A percentile compares a stretch with the other conserved stretches of the same genome.
These are phyloP conservation scores for Pachydiplax longipennis DNA, from an alignment of 2,888 invertebrate genomes.

Conservation along the genomic window DNA sequence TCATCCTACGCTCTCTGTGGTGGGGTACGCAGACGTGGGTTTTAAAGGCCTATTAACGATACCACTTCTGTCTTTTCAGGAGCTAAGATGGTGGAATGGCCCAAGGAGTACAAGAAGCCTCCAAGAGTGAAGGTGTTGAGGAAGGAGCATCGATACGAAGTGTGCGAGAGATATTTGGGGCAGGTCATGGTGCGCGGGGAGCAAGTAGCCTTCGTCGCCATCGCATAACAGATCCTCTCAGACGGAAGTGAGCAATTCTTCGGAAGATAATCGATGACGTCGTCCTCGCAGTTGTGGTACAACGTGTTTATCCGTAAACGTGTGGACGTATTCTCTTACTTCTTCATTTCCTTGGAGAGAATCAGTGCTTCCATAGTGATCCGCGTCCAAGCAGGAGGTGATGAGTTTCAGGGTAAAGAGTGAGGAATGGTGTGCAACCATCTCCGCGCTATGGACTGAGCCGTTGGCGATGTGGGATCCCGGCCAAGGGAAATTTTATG, in stretches of 20 bases:
- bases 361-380: not conserved
- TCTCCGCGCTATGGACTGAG: not conserved
- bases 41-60: too few species aligned
- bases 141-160: slow-evolving; percentile 68
- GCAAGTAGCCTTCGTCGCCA: slow-evolving; percentile 70
- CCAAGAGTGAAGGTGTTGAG: slow-evolving; percentile 67
- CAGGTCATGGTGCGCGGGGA: slow-evolving; percentile 80
- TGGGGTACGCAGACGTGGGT: too few species aligned
- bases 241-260: too few species aligned
- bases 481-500: not conserved
- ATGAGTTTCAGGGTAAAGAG: not conserved
- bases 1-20: too few species aligned
- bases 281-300: not conserved
- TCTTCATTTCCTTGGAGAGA: not conserved
- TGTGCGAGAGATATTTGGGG: slow-evolving; percentile 71
- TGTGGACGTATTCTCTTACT: not conserved
- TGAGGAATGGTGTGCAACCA: not conserved
- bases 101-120: slow-evolving; percentile 38
- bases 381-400: not conserved
- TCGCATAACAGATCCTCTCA: slow-evolving; percentile 6
- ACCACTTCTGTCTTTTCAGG: not conserved
- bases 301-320: not conserved
- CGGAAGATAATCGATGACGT: not conserved
- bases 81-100: not conserved
- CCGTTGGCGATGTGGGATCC: not conserved